Conservation (phyloP, 2,888 invertebrate genomes). For the Maniola hyperantus region DNA sequence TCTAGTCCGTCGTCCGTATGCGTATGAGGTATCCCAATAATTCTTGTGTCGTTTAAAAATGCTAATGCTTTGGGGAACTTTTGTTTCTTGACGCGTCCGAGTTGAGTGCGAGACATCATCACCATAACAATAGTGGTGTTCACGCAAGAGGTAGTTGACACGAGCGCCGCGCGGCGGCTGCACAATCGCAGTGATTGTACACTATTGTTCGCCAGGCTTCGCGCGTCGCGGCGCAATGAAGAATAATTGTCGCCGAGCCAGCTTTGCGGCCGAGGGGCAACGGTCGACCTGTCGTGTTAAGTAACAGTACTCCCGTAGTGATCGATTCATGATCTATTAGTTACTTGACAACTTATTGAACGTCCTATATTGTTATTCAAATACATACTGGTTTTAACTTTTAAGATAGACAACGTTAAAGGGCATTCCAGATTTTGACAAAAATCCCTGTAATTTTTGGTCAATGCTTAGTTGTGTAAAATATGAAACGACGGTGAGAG, state of each 20-base stretch:
- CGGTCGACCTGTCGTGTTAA: conserved; percentile 49
- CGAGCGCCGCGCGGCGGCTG: conserved; percentile 55
- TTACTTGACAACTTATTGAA: conserved; percentile 38
- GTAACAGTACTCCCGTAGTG: conserved; percentile 57
- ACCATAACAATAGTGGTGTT: conserved; percentile 74
- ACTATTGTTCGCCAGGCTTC: conserved; percentile 65
- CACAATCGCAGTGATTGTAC: conserved; percentile 71
- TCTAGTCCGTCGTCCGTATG: conserved; percentile 31
- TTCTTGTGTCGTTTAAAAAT: conserved; percentile 49
- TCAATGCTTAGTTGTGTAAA: neutral
- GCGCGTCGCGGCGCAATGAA: conserved; percentile 47
- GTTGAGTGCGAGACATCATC: conserved; percentile 66
- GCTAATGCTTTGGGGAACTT: conserved; percentile 61
- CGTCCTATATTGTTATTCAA: conserved; percentile 20
- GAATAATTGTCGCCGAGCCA: conserved; percentile 54
- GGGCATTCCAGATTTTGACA: neutral
- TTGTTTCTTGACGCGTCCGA: conserved; percentile 70
- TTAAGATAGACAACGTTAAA: neutral
- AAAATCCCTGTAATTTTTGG: neutral
- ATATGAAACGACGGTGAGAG: neutral
- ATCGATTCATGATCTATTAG: conserved; percentile 51
- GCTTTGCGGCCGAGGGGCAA: conserved; percentile 56
- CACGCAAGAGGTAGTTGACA: conserved; percentile 74
- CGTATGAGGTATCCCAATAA: conserved; percentile 29
- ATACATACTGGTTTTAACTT: too few species aligned